A percentile compares a stretch with the other conserved stretches of the same genome.
These are phyloP conservation scores for Drosophila oshimai DNA, from an alignment of 1,140 invertebrate genomes.

Conservation along the genomic window DNA sequence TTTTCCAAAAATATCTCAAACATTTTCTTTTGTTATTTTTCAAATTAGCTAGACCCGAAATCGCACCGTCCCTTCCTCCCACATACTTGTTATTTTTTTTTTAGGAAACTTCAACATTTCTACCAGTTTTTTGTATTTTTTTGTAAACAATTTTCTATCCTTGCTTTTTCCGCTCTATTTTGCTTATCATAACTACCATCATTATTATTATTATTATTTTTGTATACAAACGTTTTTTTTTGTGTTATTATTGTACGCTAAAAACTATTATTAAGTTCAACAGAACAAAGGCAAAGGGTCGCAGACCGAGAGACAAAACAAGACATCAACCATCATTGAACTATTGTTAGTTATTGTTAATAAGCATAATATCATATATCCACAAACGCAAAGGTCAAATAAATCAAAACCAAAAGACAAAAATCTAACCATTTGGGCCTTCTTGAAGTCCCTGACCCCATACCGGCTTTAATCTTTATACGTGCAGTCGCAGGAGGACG, in stretches of 20 bases:
- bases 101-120: not conserved
- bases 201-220: conserved; percentile 23
- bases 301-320: not conserved
- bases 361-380: not conserved
- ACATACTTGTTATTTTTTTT: conserved; percentile 8
- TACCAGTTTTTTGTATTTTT: not conserved
- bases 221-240: conserved; percentile 5
- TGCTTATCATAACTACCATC: conserved; percentile 1
- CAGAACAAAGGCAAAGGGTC: conserved; percentile 27
- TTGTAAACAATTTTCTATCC: not conserved
- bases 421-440: conserved; percentile 2
- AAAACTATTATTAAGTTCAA: conserved; percentile 26
- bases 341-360: conserved; percentile 48
- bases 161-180: not conserved
- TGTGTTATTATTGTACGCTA: conserved; percentile 22
- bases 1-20: not conserved
- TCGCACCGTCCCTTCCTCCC: not conserved
- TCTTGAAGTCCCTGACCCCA: conserved; percentile 1
- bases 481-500: not conserved
- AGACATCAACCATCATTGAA: conserved; percentile 19
- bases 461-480: conserved; percentile 9
- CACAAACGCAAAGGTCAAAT: not conserved
- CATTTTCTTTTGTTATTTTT: not conserved
- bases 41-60: not conserved
- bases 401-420: conserved; percentile 2